These are phyloP conservation scores for Virgularia gustaviana DNA, from an alignment of 92 coral and sea anemone genomes.

Conservation along the genomic window DNA sequence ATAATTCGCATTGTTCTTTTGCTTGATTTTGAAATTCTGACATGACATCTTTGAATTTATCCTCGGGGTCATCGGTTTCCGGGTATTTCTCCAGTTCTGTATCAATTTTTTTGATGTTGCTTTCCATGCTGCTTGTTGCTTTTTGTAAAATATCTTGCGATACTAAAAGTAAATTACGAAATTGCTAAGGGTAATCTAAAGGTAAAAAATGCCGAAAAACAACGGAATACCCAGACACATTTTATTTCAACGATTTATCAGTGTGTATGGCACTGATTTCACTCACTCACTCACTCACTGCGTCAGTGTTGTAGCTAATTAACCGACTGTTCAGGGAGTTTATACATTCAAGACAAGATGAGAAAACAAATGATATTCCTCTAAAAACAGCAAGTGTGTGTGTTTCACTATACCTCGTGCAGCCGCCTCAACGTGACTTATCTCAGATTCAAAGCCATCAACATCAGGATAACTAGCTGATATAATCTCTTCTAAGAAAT, in stretches of 20 bases:
- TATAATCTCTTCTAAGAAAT: conserved; percentile 79
- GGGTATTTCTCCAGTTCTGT: conserved; percentile 64
- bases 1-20: conserved; percentile 86
- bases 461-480: conserved; percentile 84
- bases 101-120: conserved; percentile 73
- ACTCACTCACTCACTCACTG: too few species aligned
- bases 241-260: neutral
- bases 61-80: conserved; percentile 66
- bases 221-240: neutral
- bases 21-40: conserved; percentile 78
- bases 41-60: conserved; percentile 74
- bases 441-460: conserved; percentile 86
- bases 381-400: neutral
- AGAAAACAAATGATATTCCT: neutral
- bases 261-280: too few species aligned
- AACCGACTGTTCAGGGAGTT: too few species aligned
- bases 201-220: too few species aligned
- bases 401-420: conserved; percentile 61
- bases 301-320: too few species aligned
- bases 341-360: too few species aligned
- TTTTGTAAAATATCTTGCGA: conserved; percentile 87
- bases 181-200: neutral
- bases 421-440: conserved; percentile 86
- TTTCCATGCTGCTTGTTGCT: conserved; percentile 75
- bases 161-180: conserved; percentile 41